These are phyloP conservation scores for Heliocidaris erythrogramma DNA, from an alignment of 35 echinoderm and acorn worm genomes.

Conservation along the genomic window DNA sequence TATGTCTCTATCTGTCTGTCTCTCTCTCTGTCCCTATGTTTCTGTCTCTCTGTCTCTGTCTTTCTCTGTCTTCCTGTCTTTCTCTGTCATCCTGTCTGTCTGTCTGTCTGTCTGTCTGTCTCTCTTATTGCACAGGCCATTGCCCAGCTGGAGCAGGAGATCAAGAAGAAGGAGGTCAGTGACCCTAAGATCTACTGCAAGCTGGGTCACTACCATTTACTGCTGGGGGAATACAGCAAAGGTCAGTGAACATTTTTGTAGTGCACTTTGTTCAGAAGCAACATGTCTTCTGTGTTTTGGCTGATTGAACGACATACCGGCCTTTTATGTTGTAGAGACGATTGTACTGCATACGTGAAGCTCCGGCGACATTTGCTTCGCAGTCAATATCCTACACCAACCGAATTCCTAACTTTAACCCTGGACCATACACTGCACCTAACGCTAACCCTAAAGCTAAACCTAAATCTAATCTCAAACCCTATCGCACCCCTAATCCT, in stretches of 20 bases:
- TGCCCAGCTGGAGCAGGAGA: slow-evolving; percentile 52
- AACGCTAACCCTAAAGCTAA: no score
- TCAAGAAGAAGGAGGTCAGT: slow-evolving; percentile 57
- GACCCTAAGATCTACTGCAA: slow-evolving; percentile 65
- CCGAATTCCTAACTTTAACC: no score
- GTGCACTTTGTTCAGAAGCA: neutral
- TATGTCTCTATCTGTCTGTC: neutral
- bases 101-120: neutral
- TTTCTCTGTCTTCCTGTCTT: neutral
- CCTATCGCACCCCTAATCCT: no score
- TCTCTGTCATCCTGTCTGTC: no score
- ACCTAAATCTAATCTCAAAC: no score
- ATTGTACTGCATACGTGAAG: no score
- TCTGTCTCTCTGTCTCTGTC: neutral
- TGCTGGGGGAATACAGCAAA: slow-evolving; percentile 73
- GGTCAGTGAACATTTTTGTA: slow-evolving; percentile 26
- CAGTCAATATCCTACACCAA: no score
- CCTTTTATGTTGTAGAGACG: no score
- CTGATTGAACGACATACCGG: no score
- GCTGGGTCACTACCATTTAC: slow-evolving; percentile 65
- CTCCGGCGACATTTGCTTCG: no score
- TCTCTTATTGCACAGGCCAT: slow-evolving; percentile 41
- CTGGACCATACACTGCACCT: no score
- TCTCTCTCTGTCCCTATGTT: neutral
- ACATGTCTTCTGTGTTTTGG: no score